Base-by-base conservation (phyloP, 2,113 vertebrate species). In the Dicrurus megarhynchus region DNA sequence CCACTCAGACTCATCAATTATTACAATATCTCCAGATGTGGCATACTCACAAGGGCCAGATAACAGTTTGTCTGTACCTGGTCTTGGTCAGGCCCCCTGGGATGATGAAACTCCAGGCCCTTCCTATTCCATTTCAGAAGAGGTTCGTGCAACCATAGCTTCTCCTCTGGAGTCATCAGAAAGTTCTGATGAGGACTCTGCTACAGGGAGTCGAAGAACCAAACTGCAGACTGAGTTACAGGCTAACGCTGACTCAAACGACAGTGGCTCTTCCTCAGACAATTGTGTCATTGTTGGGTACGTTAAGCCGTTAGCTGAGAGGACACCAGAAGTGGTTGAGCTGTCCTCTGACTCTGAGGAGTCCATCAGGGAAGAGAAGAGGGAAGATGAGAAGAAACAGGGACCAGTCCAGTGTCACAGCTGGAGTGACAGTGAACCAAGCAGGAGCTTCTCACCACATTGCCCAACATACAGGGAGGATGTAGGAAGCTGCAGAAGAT, bases 321-420 rank as follows among this genome's bases (percentile, higher is more conserved):
- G 99, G 85, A 99, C 99, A 8, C 99, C 99, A 49, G 99, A 99
- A 97, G 97, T 99, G 76, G 98, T 99, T 74, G 98, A 99, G 84
- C 97, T 99, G 52, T 99, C 99, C 27, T 99, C 99, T 3, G 98
- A 99, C 95, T 98, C 98, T 20, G 99, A 99, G 60, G 98, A 98
- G 14, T 98, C 98, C 21, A 89, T 95, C 20, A 93, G 80, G 60
- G 98, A 98, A 12, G 98, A 98, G 33, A 97, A 95, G 50, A 95
- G 74, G 44, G 98, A 98, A 90, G 95, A 96, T 2, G 87, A 82
- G 63, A 97, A 95, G 63, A 96, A 98, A 33, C 97, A 98, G 88
- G 97, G 89, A 57, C 98, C 98, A 79, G 97, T 98, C 35, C 98
- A 97, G 30, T 98, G 98, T 91, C 97, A 35, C 23, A 98, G 95